A percentile compares a stretch with the other conserved stretches of the same genome.
phyloP scores from a whole-genome alignment of 2,113 vertebrate genomes.

The Podarcis raffonei region DNA sequence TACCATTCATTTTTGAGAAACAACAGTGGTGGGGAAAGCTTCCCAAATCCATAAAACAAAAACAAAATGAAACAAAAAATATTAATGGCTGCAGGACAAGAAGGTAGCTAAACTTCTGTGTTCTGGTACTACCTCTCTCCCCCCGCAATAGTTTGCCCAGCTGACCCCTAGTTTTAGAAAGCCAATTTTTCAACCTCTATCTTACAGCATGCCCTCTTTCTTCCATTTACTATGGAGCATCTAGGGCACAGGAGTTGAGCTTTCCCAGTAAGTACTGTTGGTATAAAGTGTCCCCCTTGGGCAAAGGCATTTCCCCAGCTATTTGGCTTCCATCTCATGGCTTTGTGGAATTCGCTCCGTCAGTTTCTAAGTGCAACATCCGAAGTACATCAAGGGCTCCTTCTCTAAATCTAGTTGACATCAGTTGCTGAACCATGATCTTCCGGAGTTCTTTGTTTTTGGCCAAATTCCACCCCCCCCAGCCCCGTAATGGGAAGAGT shows the following conservation, averaged over 20 bases:
- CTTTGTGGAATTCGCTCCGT: slow-evolving; percentile 1
- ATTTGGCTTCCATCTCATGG: not conserved
- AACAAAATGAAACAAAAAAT: not conserved
- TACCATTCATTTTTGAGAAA: not conserved
- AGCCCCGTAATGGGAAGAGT: not conserved
- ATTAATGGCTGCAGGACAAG: not conserved
- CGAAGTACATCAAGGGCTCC: not conserved
- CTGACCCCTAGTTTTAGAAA: not conserved
- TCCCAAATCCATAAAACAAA: not conserved
- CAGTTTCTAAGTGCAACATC: not conserved
- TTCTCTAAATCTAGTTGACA: not conserved
- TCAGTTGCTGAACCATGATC: not conserved
- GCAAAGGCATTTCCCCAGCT: not conserved
- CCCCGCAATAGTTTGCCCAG: not conserved
- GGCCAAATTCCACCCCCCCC: not conserved
- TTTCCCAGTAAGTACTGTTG: not conserved
- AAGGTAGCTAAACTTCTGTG: not conserved
- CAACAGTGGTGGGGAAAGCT: not conserved
- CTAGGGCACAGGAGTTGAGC: not conserved
- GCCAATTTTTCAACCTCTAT: too few relatives aligned
- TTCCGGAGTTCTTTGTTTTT: not conserved
- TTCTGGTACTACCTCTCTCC: not conserved
- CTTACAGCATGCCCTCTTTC: not conserved
- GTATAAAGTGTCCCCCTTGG: not conserved
- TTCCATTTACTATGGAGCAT: not conserved